Percentiles rank a stretch among this genome's conserved stretches.
phyloP scores from a whole-genome alignment of 2,888 invertebrate genomes.

The Opisthograptis luteolata region DNA sequence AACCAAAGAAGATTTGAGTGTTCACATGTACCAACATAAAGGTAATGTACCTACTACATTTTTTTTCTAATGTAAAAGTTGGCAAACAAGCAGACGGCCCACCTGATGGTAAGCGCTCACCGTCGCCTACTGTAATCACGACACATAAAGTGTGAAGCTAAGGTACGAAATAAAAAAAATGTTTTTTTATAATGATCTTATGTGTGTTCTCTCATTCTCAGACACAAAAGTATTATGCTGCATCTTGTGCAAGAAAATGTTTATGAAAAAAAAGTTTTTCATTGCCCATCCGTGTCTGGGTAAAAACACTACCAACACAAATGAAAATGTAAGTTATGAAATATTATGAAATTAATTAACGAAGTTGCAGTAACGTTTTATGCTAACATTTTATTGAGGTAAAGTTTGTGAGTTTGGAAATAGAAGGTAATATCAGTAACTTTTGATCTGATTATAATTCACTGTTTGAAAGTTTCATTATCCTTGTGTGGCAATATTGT shows the following conservation, averaged over 20 bases:
- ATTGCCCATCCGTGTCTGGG: constrained; percentile 57
- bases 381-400: too few relatives aligned
- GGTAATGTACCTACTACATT: too few relatives aligned
- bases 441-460: too few relatives aligned
- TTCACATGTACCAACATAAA: constrained; percentile 63
- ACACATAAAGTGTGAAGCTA: background rate
- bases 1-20: constrained; percentile 63
- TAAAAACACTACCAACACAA: constrained; percentile 17
- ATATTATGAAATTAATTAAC: too few relatives aligned
- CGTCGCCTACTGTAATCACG: background rate
- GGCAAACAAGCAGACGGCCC: too few relatives aligned
- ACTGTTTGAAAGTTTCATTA: too few relatives aligned
- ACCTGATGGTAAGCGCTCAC: too few relatives aligned
- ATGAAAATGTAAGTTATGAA: constrained; percentile 36
- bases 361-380: too few relatives aligned
- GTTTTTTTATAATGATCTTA: background rate
- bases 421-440: too few relatives aligned
- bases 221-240: constrained; percentile 63
- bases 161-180: background rate
- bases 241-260: constrained; percentile 68
- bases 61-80: too few relatives aligned
- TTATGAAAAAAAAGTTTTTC: constrained; percentile 58
- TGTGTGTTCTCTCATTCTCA: constrained; percentile 52
- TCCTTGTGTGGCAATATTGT: too few relatives aligned
- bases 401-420: too few relatives aligned